Evolutionary conservation across 2,888 invertebrate species (phyloP), one percentile per base, ranked within the genome.

Genomic region (Ophion costatus): DNA sequence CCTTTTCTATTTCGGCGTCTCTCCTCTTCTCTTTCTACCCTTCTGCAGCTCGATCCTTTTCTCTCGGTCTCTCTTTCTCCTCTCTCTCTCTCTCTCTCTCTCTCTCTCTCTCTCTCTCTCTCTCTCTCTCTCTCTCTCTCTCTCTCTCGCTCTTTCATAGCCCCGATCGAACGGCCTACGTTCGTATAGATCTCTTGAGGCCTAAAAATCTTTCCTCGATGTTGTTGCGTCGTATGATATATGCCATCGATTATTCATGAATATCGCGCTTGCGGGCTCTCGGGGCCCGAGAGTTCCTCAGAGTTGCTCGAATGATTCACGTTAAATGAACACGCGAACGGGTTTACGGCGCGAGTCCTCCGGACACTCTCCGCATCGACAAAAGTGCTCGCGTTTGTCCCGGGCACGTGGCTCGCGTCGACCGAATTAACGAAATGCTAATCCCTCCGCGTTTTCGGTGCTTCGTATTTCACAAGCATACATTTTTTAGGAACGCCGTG

Each of bases 291-390:
- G 29, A 29, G 29, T 29, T 29, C 29, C 29, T 29, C 29, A 29
- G 29, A 29, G 29, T 29, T 29, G 7, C 66, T 59, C 79, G 80
- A 83, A 87, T 87, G 86, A 87, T 87, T 87, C 86, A 87, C 83
- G 83, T 74, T 82, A 79, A 85, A 86, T 86, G 84, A 86, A 86
- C 86, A 87, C 83, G 86, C 87, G 78, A 87, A 87, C 86, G 83
- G 84, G 87, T 85, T 84, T 87, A 67, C 74, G 73, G 51, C 10
- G 51, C 17, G 51, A 10, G 51, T 51, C 51, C 45, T 45, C 69
- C 22, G 20, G 22, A 38, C 24, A 69, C 24, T 14, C 69, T 24
- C 42, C 69, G 45, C 45, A 22, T 42, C 14, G n/a, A 38, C 22
- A n/a, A 51, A 69, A 69, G 20, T 69, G 20, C 45, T 69, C 45